Percentiles rank a stretch among this genome's conserved stretches.
Conservation (phyloP, 2,888 invertebrate species). For the Hartigia nigra region DNA sequence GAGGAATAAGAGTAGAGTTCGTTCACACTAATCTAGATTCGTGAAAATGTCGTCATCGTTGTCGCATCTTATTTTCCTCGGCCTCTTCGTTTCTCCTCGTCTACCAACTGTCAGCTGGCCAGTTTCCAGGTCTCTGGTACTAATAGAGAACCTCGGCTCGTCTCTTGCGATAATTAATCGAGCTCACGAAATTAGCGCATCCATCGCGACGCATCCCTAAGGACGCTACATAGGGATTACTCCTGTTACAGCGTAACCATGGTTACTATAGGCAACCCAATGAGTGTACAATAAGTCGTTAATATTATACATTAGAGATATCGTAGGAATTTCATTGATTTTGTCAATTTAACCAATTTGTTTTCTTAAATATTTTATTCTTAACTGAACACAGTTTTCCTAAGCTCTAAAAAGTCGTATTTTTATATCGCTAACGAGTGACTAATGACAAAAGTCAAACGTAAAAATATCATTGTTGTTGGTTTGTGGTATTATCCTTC, state of each 20-base stretch:
- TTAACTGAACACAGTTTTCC: not conserved
- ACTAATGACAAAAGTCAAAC: not conserved
- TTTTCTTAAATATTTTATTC: too few species aligned
- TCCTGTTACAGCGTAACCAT: not conserved
- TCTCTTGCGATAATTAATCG: constrained; percentile 31
- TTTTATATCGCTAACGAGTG: too few species aligned
- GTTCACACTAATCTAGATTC: constrained; percentile 53
- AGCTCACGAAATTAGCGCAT: constrained; percentile 17
- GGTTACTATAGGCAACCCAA: not conserved
- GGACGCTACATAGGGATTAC: not conserved
- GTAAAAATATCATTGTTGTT: not conserved
- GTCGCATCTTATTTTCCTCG: not conserved
- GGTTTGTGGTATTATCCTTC: not conserved
- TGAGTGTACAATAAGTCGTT: not conserved
- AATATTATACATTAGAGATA: not conserved
- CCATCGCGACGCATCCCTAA: not conserved
- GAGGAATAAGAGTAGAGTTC: constrained; percentile 32
- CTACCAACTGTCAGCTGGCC: constrained; percentile 28
- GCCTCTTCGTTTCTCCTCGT: not conserved
- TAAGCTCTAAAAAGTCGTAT: too few species aligned
- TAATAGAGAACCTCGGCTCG: constrained; percentile 23
- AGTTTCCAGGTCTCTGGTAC: constrained; percentile 36
- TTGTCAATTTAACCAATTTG: too few species aligned
- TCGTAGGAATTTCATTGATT: not conserved
- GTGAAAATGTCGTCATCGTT: constrained; percentile 43